These are phyloP conservation scores for Brachypterus glaber DNA, from an alignment of 2,888 invertebrate genomes.

Conservation along the genomic window DNA sequence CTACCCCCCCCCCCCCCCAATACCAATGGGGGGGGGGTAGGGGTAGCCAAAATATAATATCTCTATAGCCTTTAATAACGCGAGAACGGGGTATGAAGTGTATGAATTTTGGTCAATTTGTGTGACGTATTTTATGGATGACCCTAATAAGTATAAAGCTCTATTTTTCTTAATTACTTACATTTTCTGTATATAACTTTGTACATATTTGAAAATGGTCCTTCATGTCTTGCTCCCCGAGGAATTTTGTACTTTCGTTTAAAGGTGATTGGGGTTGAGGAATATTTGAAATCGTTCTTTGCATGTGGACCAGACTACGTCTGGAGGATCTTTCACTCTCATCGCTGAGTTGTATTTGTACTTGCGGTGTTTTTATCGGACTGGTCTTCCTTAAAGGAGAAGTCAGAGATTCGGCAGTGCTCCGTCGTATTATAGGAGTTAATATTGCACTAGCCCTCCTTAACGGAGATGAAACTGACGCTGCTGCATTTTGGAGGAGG, in stretches of 20 bases:
- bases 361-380: neutral
- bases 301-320: constrained; percentile 19
- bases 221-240: constrained; percentile 44
- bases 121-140: no score
- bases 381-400: constrained; percentile 14
- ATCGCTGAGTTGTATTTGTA: constrained; percentile 18
- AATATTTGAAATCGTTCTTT: constrained; percentile 18
- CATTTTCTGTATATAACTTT: constrained; percentile 72
- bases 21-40: no score
- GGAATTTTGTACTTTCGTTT: constrained; percentile 19
- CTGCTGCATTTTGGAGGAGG: constrained; percentile 8
- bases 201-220: constrained; percentile 68
- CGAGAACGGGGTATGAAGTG: no score
- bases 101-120: no score
- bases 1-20: no score
- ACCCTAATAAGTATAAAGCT: no score
- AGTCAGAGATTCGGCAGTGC: no score
- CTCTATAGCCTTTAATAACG: no score
- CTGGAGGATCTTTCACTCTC: constrained; percentile 22
- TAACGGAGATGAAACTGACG: no score
- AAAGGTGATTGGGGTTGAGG: constrained; percentile 12
- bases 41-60: no score
- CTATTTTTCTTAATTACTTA: constrained; percentile 44
- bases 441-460: no score
- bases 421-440: no score